phyloP scores from a whole-genome alignment of 2,888 invertebrate genomes.

The Tachystola acroxantha region DNA sequence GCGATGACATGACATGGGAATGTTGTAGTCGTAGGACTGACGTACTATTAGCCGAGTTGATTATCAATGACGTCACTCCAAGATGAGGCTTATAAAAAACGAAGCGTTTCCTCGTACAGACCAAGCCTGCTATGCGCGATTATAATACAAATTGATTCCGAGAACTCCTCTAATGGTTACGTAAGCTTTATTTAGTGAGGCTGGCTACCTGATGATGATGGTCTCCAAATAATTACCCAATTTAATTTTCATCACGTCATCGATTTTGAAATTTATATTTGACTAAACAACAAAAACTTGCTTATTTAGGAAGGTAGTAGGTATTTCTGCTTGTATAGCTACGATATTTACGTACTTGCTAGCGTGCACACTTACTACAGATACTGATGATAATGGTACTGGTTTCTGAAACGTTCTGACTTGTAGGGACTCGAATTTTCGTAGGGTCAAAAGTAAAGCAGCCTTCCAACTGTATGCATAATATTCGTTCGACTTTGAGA shows the following conservation, averaged over 20 bases:
- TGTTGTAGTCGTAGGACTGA: slow-evolving; percentile 24
- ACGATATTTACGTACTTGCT: too few relatives aligned
- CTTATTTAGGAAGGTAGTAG: too few relatives aligned
- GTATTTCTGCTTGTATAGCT: too few relatives aligned
- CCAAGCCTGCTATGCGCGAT: slow-evolving; percentile 47
- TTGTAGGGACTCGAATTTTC: too few relatives aligned
- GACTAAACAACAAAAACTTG: too few relatives aligned
- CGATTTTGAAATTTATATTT: not conserved
- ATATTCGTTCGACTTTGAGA: too few relatives aligned
- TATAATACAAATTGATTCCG: slow-evolving; percentile 53
- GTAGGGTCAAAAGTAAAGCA: too few relatives aligned
- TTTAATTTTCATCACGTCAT: not conserved
- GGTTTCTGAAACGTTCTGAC: too few relatives aligned
- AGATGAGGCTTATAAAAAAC: slow-evolving; percentile 43
- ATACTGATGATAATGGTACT: too few relatives aligned
- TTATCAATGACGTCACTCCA: slow-evolving; percentile 56
- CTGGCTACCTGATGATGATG: slow-evolving; percentile 30
- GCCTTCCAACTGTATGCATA: too few relatives aligned
- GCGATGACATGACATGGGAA: slow-evolving; percentile 32
- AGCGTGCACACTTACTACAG: too few relatives aligned
- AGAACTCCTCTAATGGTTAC: slow-evolving; percentile 56
- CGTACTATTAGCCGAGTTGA: slow-evolving; percentile 26
- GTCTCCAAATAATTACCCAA: slow-evolving; percentile 14
- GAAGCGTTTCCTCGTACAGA: slow-evolving; percentile 42
- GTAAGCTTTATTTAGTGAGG: slow-evolving; percentile 45